A percentile compares a stretch with the other conserved stretches of the same genome.
Conservation (phyloP, 2,113 vertebrate genomes). For the Ahaetulla prasina region DNA sequence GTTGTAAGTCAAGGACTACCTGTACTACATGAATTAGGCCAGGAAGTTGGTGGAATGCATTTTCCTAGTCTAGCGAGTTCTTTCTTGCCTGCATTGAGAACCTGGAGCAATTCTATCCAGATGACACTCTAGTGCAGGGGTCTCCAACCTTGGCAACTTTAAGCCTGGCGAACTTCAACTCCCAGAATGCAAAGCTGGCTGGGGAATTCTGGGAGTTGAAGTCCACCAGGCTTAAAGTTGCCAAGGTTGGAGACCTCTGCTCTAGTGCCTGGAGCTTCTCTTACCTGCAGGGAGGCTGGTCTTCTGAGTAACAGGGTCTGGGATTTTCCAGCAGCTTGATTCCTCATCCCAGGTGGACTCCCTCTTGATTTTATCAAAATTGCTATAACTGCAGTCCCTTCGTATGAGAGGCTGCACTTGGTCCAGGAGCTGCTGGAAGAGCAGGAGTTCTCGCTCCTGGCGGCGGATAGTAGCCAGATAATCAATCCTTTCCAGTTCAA, state of each 20-base stretch:
- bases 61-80: not conserved
- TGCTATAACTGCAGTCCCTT: slow-evolving; percentile 86
- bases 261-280: accelerated
- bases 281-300: slow-evolving; percentile 81
- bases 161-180: no score
- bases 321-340: slow-evolving; percentile 77
- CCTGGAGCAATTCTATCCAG: accelerated
- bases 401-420: slow-evolving; percentile 76
- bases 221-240: no score
- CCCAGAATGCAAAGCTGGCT: no score
- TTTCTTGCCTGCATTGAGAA: not conserved
- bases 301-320: slow-evolving; percentile 76
- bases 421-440: slow-evolving; percentile 80
- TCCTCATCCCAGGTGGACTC: slow-evolving; percentile 86
- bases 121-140: accelerated
- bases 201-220: no score
- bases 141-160: no score
- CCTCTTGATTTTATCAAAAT: slow-evolving; percentile 73
- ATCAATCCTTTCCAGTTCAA: slow-evolving; percentile 81
- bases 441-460: slow-evolving; percentile 76
- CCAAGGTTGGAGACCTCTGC: no score
- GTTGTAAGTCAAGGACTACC: not conserved
- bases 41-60: not conserved
- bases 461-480: slow-evolving; percentile 79
- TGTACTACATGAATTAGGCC: not conserved